Percentiles rank a stretch among this genome's conserved stretches.
Evolutionary conservation across 2,113 vertebrate genomes (phyloP).

Genomic region (Phainopepla nitens): DNA sequence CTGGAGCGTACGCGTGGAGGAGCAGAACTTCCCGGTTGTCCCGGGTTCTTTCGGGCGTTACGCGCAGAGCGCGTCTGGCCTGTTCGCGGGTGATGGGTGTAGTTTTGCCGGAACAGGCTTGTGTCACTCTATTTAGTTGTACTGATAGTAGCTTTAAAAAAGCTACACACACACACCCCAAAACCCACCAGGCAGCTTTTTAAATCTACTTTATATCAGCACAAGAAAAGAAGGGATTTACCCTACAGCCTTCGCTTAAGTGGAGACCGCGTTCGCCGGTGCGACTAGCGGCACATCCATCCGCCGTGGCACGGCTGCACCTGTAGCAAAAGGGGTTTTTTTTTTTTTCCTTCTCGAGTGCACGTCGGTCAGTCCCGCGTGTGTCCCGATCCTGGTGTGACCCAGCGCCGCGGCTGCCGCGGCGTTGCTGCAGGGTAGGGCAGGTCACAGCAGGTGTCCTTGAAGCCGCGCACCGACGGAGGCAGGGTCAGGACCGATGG

Average conservation of each 20-base stretch:
- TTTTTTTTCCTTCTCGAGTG: no score
- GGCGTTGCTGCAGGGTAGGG: neutral
- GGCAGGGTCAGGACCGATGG: rapidly evolving
- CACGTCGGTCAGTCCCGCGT: rapidly evolving
- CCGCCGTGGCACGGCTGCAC: rapidly evolving
- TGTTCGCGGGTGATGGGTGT: rapidly evolving
- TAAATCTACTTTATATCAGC: rapidly evolving
- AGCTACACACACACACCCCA: no score
- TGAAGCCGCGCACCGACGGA: rapidly evolving
- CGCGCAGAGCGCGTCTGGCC: rapidly evolving
- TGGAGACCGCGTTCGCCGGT: rapidly evolving
- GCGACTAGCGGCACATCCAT: rapidly evolving
- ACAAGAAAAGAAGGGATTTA: neutral
- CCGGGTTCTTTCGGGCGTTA: rapidly evolving
- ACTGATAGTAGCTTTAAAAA: neutral
- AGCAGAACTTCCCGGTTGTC: no score
- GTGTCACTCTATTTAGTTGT: rapidly evolving
- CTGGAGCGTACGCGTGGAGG: rapidly evolving
- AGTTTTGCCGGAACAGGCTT: neutral
- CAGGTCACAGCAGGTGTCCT: rapidly evolving
- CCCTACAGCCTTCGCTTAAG: neutral
- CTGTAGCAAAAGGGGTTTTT: rapidly evolving
- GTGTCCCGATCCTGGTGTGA: rapidly evolving
- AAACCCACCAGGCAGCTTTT: neutral
- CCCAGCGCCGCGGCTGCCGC: neutral